Base-by-base conservation (phyloP, 2,797 vertebrate species). In the Hippocampus kuda region DNA sequence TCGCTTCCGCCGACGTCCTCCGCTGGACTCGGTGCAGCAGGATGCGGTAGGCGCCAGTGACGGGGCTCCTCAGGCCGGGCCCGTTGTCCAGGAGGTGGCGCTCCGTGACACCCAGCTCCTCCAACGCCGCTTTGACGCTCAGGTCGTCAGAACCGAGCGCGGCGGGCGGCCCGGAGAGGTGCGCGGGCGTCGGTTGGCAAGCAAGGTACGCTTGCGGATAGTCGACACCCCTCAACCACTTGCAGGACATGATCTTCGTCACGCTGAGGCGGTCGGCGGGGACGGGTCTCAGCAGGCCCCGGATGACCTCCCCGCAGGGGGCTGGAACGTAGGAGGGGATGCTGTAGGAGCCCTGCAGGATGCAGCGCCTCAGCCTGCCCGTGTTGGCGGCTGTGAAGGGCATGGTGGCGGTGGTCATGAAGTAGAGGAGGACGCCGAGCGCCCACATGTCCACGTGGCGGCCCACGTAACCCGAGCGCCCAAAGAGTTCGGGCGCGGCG, bases 401-500 rank as follows among this genome's bases (percentile, higher is more conserved):
- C 84, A 90, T 79, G 0, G 77, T 77, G 41, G 86, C 88, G 0
- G 87, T 90, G 49, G 79, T 83, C 89, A 89, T 91, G 73, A 91
- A 92, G 79, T 86, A 92, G 1, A 92, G 88, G 49, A 92, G 69
- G 41, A 92, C 65, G 5, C 91, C 91, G 76, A 92, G 70, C 0
- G 91, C 90, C 91, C 91, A 92, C 2, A 88, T 77, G 63, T 92
- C 89, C 6, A 82, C 87, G 8, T 69, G 79, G 0, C 74, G 86
- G 22, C 90, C 91, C 0, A 70, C 27, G 71, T 91, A 91, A 5
- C 84, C 75, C 60, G 81, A 83, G 0, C 88, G 80, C 66, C 75
- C 83, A 34, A 91, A 91, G 27, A 92, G 83, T 76, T 92, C 91
- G 0, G 91, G 91, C 5, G 91, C 90, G 0, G 88, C 86, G 12